These are phyloP conservation scores for Clamator glandarius DNA, from an alignment of 2,797 vertebrate species.

Conservation along the genomic window DNA sequence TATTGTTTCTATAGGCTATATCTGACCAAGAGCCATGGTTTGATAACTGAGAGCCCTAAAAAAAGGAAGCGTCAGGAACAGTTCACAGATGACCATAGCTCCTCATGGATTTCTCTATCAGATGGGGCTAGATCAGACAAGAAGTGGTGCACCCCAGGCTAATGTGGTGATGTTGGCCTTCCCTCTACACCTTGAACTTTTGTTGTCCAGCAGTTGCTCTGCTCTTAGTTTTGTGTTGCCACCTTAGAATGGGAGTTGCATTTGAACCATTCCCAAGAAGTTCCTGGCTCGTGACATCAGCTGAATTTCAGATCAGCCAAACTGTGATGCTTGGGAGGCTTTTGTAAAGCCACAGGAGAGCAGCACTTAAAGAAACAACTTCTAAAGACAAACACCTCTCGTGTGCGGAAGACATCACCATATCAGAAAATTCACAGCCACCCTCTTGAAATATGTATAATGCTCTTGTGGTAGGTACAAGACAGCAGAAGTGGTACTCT, in stretches of 20 bases:
- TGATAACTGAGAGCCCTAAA: not conserved
- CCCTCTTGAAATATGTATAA: not conserved
- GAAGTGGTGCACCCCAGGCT: not conserved
- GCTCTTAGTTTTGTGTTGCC: not conserved
- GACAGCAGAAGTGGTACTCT: conserved; percentile 30
- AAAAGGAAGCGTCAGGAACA: not conserved
- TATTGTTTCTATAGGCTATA: not conserved
- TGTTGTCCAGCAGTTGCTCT: not conserved
- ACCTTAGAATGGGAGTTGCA: not conserved
- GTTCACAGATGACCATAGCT: not conserved
- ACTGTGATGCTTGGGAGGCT: not conserved
- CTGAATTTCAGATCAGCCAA: not conserved
- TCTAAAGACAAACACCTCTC: conserved; percentile 19
- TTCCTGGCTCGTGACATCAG: not conserved
- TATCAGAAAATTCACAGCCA: conserved; percentile 24
- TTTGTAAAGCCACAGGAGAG: not conserved
- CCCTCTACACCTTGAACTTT: not conserved
- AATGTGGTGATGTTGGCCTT: not conserved
- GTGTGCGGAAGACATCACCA: not conserved
- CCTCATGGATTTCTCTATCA: not conserved
- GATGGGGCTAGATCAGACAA: not conserved
- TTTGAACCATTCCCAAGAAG: not conserved
- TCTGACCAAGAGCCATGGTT: not conserved
- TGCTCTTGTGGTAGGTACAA: not conserved
- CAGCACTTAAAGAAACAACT: not conserved